A percentile compares a stretch with the other conserved stretches of the same genome.
Evolutionary conservation across 2,113 vertebrate genomes (phyloP).

Genomic region (Cinclus cinclus): DNA sequence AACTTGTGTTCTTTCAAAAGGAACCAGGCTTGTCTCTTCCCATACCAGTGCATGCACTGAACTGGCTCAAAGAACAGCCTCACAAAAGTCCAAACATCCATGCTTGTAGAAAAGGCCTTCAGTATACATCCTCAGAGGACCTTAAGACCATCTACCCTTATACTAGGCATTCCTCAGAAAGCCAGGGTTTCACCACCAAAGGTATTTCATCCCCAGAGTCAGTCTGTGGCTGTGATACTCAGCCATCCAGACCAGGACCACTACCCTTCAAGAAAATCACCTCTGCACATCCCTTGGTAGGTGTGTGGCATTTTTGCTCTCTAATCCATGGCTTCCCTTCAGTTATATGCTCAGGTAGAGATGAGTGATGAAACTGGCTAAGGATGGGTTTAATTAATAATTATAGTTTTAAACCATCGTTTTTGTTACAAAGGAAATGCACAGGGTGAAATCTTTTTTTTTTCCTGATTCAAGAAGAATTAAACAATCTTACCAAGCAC

Average conservation of each 20-base stretch:
- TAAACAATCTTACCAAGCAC: not conserved
- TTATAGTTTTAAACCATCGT: not conserved
- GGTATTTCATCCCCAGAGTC: not conserved
- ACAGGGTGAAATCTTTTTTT: not conserved
- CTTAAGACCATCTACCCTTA: not conserved
- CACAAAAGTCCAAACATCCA: not conserved
- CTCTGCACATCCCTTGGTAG: no score
- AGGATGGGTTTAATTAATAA: not conserved
- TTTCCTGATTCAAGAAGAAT: not conserved
- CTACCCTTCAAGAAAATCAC: not conserved
- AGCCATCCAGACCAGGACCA: not conserved
- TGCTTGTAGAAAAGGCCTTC: not conserved
- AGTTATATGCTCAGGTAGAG: not conserved
- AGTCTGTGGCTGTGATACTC: accelerated
- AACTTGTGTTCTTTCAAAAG: not conserved
- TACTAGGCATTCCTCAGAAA: not conserved
- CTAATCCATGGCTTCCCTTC: not conserved
- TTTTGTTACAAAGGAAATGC: not conserved
- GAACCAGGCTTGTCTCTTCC: not conserved
- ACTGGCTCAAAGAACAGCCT: not conserved
- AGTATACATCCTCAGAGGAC: not conserved
- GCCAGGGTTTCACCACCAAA: not conserved
- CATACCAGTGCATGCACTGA: accelerated
- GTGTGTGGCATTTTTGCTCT: not conserved
- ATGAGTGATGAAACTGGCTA: not conserved